Conservation (phyloP, 2,113 vertebrate species). For the Poeciliopsis occidentalis region DNA sequence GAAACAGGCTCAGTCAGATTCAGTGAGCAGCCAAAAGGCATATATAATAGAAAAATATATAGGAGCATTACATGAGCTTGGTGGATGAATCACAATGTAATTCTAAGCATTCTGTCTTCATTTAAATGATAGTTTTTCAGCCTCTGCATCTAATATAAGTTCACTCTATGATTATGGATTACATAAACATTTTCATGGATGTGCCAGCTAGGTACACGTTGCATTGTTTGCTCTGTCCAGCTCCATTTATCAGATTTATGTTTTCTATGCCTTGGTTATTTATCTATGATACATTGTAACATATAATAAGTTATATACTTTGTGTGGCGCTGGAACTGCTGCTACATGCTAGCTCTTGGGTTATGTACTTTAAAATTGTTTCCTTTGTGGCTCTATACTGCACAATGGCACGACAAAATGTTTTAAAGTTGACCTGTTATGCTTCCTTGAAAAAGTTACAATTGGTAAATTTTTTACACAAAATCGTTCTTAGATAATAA, state of each 20-base stretch:
- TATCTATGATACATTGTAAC: not conserved
- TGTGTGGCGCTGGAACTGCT: not conserved
- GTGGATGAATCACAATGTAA: constrained; percentile 64
- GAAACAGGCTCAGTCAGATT: constrained; percentile 42
- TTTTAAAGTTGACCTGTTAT: too few species aligned
- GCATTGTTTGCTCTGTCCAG: not conserved
- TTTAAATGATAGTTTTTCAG: constrained; percentile 21
- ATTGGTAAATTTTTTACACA: too few species aligned
- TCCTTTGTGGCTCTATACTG: not conserved
- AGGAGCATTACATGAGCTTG: constrained; percentile 38
- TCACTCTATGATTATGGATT: not conserved
- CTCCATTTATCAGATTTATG: not conserved
- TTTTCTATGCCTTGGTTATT: not conserved
- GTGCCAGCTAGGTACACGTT: not conserved
- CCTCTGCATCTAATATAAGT: not conserved
- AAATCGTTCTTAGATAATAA: too few species aligned
- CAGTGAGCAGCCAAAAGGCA: constrained; percentile 50
- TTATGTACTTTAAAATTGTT: not conserved
- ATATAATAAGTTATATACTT: not conserved
- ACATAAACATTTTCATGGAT: not conserved
- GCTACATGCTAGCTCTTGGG: not conserved
- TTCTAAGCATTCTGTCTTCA: constrained; percentile 15
- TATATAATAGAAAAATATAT: constrained; percentile 31
- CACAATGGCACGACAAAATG: too few species aligned
- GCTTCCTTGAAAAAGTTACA: too few species aligned